phyloP scores from a whole-genome alignment of 2,797 vertebrate genomes.

The Arctocebus calabarensis region DNA sequence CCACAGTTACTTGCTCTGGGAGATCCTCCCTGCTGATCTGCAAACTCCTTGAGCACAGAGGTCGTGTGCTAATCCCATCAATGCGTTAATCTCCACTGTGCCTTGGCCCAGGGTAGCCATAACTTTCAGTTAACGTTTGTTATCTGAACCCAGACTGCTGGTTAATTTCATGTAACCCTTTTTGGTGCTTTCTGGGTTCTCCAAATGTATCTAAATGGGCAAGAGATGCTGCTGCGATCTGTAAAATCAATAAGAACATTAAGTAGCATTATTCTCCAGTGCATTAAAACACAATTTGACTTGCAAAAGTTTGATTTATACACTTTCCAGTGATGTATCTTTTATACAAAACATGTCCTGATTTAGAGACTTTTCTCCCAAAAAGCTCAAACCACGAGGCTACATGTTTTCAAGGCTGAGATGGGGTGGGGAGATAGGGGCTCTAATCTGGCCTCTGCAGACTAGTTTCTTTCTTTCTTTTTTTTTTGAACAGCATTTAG shows the following conservation, averaged over 20 bases:
- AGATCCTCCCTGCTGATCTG: background rate
- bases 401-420: background rate
- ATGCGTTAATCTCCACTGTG: too few species aligned
- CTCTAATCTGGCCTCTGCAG: background rate
- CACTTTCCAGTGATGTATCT: constrained; percentile 16
- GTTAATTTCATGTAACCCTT: background rate
- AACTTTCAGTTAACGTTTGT: background rate
- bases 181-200: background rate
- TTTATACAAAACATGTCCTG: constrained; percentile 56
- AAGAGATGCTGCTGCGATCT: constrained; percentile 4
- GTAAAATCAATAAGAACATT: constrained; percentile 61
- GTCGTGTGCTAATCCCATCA: background rate
- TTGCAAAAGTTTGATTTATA: constrained; percentile 53
- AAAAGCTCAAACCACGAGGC: background rate
- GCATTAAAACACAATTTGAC: constrained; percentile 48
- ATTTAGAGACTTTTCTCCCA: background rate
- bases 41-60: background rate
- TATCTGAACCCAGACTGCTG: background rate
- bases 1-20: background rate
- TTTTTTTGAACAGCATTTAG: too few species aligned
- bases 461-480: background rate
- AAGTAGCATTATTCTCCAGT: constrained; percentile 29
- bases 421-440: too few species aligned
- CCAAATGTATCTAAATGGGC: background rate
- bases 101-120: background rate